Evolutionary conservation across 2,888 invertebrate species (phyloP).

Genomic region (Camptogramma bilineatum): DNA sequence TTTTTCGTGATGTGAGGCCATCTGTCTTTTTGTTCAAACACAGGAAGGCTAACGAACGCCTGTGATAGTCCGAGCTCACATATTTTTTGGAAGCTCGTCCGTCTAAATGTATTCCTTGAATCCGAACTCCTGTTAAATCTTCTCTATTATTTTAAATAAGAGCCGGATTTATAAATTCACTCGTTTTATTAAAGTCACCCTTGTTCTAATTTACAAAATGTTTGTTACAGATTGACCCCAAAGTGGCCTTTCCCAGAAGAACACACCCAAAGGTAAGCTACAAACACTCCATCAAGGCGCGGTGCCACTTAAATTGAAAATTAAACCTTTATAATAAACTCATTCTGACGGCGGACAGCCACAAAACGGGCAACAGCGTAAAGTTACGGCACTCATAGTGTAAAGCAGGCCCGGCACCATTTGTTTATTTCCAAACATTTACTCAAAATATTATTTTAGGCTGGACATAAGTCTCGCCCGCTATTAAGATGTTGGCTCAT

Average conservation of each 20-base stretch:
- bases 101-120: slow-evolving; percentile 11
- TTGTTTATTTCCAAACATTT: slow-evolving; percentile 83
- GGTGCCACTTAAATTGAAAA: slow-evolving; percentile 66
- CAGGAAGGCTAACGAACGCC: slow-evolving; percentile 26
- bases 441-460: slow-evolving; percentile 85
- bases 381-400: slow-evolving; percentile 70
- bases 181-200: slow-evolving; percentile 11
- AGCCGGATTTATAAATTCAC: background rate
- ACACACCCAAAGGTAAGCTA: slow-evolving; percentile 98
- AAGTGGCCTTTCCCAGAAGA: slow-evolving; percentile 99
- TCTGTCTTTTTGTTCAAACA: slow-evolving; percentile 29
- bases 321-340: slow-evolving; percentile 71
- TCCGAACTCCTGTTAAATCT: background rate
- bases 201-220: slow-evolving; percentile 24
- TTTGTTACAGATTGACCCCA: slow-evolving; percentile 97
- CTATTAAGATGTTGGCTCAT: slow-evolving; percentile 83
- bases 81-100: slow-evolving; percentile 12
- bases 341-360: slow-evolving; percentile 68
- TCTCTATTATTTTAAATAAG: background rate
- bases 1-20: slow-evolving; percentile 26
- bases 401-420: slow-evolving; percentile 65
- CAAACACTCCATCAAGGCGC: slow-evolving; percentile 56
- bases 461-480: slow-evolving; percentile 77
- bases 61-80: slow-evolving; percentile 26
- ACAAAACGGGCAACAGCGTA: slow-evolving; percentile 58